Evolutionary conservation across 2,113 vertebrate genomes (phyloP), one percentile per base, ranked within the genome.

Genomic region (Perca schrenkii): DNA sequence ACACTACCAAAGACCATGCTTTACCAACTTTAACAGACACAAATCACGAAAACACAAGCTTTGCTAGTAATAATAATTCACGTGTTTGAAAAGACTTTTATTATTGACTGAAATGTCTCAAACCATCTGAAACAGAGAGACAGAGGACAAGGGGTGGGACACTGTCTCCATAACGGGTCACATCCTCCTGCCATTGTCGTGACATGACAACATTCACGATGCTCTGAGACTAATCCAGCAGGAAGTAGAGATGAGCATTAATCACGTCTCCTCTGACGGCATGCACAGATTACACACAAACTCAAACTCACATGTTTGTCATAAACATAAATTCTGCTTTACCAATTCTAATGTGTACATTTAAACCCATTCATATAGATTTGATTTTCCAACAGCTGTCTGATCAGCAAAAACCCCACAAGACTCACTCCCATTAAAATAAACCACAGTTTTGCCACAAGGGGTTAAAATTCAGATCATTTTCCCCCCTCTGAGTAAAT

Each of bases 171-270:
- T 56, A 17, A 76, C 1, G 22, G 79, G 64, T 86, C 86, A 78
- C 68, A 60, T 83, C 85, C 28, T 70, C 70, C 57, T 31, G 47
- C 47, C 19, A 49, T 46, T 82, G 57, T 69, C 62, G 69, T 84
- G 83, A 86, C 46, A 28, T 84, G 83, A 86, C 46, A 28, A 77
- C 56, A 72, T 28, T 22, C 75, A 34, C 6, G 19, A 88, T 43
- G 74, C 31, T 71, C 31, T 0, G 43, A 60, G 53, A 74, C 68
- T 89, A 91, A 91, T 89, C 89, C 87, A 74, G 8, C 82, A 72
- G 87, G 72, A 91, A 88, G 77, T 68, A 43, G 50, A 88, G 84
- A 85, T 91, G 88, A 86, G 64, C 68, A n/a, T 79, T 88, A 89
- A 91, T 88, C 88, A 86, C 78, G 67, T 68, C 58, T 87, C 71